phyloP scores from a whole-genome alignment of 2,113 vertebrate genomes.

The Danio rerio region DNA sequence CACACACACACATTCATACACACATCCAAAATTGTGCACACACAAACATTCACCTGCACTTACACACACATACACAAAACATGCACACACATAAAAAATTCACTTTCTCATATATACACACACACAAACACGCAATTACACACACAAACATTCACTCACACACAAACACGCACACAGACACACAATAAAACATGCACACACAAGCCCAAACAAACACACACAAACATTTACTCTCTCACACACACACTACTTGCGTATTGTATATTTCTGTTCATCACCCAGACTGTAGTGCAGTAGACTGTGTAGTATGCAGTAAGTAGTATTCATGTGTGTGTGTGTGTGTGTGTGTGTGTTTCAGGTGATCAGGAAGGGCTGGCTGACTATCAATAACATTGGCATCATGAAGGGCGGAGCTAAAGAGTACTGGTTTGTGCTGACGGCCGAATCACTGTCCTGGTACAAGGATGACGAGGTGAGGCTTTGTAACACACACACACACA shows the following conservation, averaged over 20 bases:
- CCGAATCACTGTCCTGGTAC: constrained; percentile 97
- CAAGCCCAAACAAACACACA: too few relatives aligned
- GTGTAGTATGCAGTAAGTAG: neutral
- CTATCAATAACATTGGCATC: constrained; percentile 98
- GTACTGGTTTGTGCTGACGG: constrained; percentile 98
- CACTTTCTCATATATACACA: neutral
- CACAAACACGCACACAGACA: too few relatives aligned
- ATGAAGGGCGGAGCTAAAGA: constrained; percentile 99
- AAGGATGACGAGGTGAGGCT: constrained; percentile 95
- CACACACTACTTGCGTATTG: neutral
- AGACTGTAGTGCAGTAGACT: neutral
- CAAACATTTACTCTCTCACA: too few relatives aligned
- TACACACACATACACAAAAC: too few relatives aligned
- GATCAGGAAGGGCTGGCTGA: constrained; percentile 98
- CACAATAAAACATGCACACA: neutral
- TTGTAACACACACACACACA: constrained; percentile 75
- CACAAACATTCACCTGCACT: too few relatives aligned
- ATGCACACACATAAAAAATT: too few relatives aligned
- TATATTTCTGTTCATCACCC: neutral
- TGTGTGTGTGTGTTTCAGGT: constrained; percentile 78
- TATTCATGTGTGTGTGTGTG: neutral
- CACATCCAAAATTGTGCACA: too few relatives aligned
- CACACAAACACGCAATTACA: neutral
- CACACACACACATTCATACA: too few relatives aligned
- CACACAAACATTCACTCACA: too few relatives aligned